phyloP scores from a whole-genome alignment of 2,113 vertebrate species.

The Dicrurus megarhynchus region DNA sequence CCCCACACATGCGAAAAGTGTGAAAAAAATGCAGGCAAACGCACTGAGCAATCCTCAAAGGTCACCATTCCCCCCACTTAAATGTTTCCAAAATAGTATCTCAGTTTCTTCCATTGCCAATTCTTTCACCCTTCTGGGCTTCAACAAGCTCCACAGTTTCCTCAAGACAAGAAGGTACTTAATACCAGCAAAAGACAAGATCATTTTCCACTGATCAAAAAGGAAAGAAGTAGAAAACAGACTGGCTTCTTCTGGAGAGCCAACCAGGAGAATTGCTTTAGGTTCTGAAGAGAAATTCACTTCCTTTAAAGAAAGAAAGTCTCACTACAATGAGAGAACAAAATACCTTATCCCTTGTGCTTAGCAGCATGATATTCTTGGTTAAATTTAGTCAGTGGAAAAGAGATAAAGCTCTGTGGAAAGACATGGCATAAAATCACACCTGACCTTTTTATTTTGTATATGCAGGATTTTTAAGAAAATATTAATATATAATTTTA shows the following conservation, averaged over 20 bases:
- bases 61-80: background rate
- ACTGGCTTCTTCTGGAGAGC: background rate
- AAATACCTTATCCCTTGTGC: background rate
- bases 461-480: background rate
- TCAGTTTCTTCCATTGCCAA: background rate
- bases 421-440: background rate
- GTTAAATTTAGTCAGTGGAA: background rate
- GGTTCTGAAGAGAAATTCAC: background rate
- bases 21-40: background rate
- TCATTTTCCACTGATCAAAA: background rate
- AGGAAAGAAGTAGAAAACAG: background rate
- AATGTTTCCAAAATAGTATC: background rate
- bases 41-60: background rate
- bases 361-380: background rate
- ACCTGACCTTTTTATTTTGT: background rate
- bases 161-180: background rate
- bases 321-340: background rate
- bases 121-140: background rate
- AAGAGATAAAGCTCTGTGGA: background rate
- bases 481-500: background rate
- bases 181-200: background rate
- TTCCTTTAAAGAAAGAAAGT: background rate
- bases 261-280: background rate
- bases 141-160: background rate
- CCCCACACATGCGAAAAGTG: background rate